Evolutionary conservation across 2,113 vertebrate species (phyloP), one percentile per base, ranked within the genome.

Genomic region (Oostethus manadensis): DNA sequence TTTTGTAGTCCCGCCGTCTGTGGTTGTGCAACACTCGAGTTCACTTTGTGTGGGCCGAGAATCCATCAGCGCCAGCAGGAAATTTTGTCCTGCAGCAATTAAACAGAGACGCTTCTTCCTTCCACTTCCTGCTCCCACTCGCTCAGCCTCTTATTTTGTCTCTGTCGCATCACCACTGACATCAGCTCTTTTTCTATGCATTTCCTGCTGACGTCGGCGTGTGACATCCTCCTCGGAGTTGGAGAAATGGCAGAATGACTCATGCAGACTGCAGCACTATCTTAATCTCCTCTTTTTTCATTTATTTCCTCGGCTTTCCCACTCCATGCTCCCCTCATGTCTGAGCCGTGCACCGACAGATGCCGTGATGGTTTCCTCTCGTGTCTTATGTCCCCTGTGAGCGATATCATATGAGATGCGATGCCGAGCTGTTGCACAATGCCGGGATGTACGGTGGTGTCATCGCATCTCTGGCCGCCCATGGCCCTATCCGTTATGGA

Each of bases 401-500:
- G 62, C 51, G 69, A 83, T 29, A 51, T 3, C 70, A 45, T 56
- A 68, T 68, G 78, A n/a, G 58, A 78, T 69, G 57, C 2, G 75
- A 80, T 59, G 70, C 66, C 18, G 56, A 65, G 67, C 56, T 43
- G 69, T 68, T 22, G 72, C 68, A 62, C 72, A 62, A 67, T 74
- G 56, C 66, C 49, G 33, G 42, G 70, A 63, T 33, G 68, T 60
- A 55, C 50, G 62, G 60, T 43, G 46, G 68, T 73, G 38, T 69
- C 68, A 68, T 68, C 62, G 56, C 69, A 75, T 73, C 57, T 63
- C 64, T 33, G 60, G 57, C 63, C 57, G 66, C 47, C 66, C 51
- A 26, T 56, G 59, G 42, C 42, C 3, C 51, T 86, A 84, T 88
- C 84, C 58, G 68, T 86, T 84, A 85, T 82, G 43, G 83, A 82